Evolutionary conservation across 2,888 invertebrate species (phyloP), one percentile per base, ranked within the genome.

Genomic region (Belgica antarctica): DNA sequence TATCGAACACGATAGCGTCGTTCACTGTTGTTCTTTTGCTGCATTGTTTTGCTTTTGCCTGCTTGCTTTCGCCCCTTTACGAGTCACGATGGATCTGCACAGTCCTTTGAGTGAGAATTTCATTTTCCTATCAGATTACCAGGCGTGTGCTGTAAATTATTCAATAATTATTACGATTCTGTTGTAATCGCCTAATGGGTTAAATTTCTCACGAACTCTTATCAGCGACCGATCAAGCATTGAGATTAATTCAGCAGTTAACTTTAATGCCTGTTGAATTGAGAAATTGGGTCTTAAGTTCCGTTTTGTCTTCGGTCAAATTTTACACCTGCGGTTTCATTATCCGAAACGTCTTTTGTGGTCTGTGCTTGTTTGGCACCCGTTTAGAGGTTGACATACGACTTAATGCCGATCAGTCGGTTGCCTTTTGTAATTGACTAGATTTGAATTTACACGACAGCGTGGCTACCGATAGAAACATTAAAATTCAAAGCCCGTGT

Each of bases 1-100:
- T 68, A 68, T 68, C 68, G 52, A 68, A 46, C 68, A 68, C 57
- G 68, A 68, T 68, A 68, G 28, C 47, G 47, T 66, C 65, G 65
- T 19, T 63, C 28, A 24, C 27, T 47, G 47, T 66, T 66, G 19
- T 66, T 22, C 27, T 59, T 19, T 52, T 52, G 52, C 22, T 15
- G 41, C 41, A 5, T 52, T 17, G 24, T n/a, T 19, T 24, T 19
- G 15, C 52, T 52, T 34, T 10, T 34, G 34, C 12, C 7, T 34
- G 7, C 34, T 46, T 17, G 46, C 12, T 10, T 34, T 17, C 52
- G 24, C 52, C 52, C 52, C 5, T 24, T 52, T 24, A 52, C 52
- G 24, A 19, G 10, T 8, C 12, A 34, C 34, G 7, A 7, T 34
- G 34, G 34, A 34, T 62, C 22, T 62, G 15, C 62, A 62, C 17